Base-by-base conservation (phyloP, 2,888 invertebrate species). In the Hyalella azteca region DNA sequence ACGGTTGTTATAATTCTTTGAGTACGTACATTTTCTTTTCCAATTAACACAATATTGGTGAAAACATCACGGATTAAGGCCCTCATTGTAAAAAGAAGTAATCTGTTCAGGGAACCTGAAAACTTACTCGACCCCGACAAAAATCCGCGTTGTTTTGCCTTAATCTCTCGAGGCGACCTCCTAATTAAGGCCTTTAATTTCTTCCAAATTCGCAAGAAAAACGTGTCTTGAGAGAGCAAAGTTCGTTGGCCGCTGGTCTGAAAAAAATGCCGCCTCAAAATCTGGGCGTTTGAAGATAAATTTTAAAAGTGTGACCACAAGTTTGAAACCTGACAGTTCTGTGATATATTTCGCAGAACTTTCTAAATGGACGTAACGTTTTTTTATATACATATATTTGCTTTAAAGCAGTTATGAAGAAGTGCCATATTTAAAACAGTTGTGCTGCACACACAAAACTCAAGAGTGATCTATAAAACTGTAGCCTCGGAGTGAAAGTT, bases 151-250 rank as follows among this genome's bases (percentile, higher is more conserved):
- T 54, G 54, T 54, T 54, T 54, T 54, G 54, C 54, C 26, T 29
- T 54, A 54, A 54, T 54, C 54, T 54, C 54, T 54, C 54, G 29
- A 26, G 54, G 54, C 54, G 54, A 54, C 54, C 29, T 54, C 29
- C 54, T 54, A 54, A 54, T 54, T 54, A 54, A 54, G 29, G 54
- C 26, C 54, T 54, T 54, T 54, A 54, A 54, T 54, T 54, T 54
- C 54, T 54, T 11, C 54, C 54, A 29, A 54, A 54, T 54, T 22
- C 54, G 13, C 29, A 29, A 9, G 54, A 54, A 54, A 54, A 54
- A 54, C 54, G 22, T 29, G 54, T 29, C 26, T 29, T 2, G 54
- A 29, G 54, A n/a, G n/a, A n/a, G n/a, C 54, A 54, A 54, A 54
- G 54, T 54, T 22, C 54, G 29, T 29, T 54, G 54, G 26, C 29